A percentile compares a stretch with the other conserved stretches of the same genome.
Conservation (phyloP, 2,113 vertebrate species). For the Chaetodon trifascialis region DNA sequence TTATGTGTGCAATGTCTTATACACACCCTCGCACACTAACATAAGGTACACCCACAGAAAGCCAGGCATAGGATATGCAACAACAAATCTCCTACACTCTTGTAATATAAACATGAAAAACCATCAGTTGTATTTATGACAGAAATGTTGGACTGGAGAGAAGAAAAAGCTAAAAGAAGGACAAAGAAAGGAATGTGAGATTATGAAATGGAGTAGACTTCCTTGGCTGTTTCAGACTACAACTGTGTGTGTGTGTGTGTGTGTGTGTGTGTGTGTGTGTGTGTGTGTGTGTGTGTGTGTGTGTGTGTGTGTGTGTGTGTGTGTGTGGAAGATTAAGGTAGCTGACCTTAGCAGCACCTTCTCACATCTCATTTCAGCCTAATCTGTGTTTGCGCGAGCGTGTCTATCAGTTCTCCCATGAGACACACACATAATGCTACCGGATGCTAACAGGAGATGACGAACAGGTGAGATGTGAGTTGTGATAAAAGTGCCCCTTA, state of each 20-base stretch:
- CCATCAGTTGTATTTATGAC: slow-evolving; percentile 25
- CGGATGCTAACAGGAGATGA: slow-evolving; percentile 76
- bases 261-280: slow-evolving; percentile 22
- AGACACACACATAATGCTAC: slow-evolving; percentile 69
- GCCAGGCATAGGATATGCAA: slow-evolving; percentile 45
- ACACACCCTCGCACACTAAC: slow-evolving; percentile 34
- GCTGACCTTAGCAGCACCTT: slow-evolving; percentile 54
- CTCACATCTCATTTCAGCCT: slow-evolving; percentile 57
- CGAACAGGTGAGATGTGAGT: slow-evolving; percentile 69
- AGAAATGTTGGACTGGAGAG: slow-evolving; percentile 12
- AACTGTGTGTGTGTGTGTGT: not conserved
- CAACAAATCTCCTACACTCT: slow-evolving; percentile 43
- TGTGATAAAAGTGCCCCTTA: slow-evolving; percentile 60
- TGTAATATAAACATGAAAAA: slow-evolving; percentile 52
- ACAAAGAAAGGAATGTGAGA: slow-evolving; percentile 11
- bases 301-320: not conserved
- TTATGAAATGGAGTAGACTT: not conserved
- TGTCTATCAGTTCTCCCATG: slow-evolving; percentile 69
- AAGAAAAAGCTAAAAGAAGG: not conserved
- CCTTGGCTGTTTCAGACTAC: not conserved
- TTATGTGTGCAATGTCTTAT: slow-evolving; percentile 27
- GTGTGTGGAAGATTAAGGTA: slow-evolving; percentile 32
- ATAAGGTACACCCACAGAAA: slow-evolving; percentile 30
- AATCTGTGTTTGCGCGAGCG: slow-evolving; percentile 63
- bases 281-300: slow-evolving; percentile 16